phyloP scores from a whole-genome alignment of 2,888 invertebrate genomes.

The Zaprionus bogoriensis region DNA sequence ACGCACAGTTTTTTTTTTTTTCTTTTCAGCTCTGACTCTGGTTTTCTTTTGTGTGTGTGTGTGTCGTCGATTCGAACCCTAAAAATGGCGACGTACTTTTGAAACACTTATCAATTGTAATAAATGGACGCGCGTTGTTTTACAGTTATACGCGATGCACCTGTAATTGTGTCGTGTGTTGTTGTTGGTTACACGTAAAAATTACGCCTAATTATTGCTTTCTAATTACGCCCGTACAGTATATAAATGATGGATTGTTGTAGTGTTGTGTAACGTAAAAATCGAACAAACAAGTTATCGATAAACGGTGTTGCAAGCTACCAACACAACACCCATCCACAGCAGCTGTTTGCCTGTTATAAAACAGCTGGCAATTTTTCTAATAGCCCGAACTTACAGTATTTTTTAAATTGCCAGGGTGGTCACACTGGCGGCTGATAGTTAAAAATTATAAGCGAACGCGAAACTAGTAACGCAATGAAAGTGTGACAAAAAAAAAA shows the following conservation, averaged over 20 bases:
- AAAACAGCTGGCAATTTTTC: conserved; percentile 44
- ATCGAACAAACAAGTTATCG: conserved; percentile 37
- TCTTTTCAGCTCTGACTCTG: conserved; percentile 57
- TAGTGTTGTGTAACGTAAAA: conserved; percentile 41
- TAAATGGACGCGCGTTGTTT: conserved; percentile 41
- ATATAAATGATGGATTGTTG: conserved; percentile 44
- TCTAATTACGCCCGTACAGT: conserved; percentile 74
- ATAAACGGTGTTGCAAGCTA: conserved; percentile 29
- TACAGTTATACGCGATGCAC: conserved; percentile 36
- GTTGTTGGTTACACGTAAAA: conserved; percentile 67
- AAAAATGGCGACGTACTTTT: conserved; percentile 75
- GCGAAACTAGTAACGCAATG: conserved; percentile 47
- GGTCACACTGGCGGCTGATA: conserved; percentile 41
- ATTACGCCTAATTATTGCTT: conserved; percentile 71
- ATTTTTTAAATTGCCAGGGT: conserved; percentile 27
- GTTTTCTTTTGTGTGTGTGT: conserved; percentile 68
- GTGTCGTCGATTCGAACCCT: conserved; percentile 48
- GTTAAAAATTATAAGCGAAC: conserved; percentile 49
- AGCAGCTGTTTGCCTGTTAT: neutral
- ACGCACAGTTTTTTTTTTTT: conserved; percentile 57
- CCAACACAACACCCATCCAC: neutral
- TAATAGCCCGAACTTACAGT: conserved; percentile 26
- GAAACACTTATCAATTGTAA: conserved; percentile 40
- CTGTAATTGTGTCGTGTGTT: conserved; percentile 50
- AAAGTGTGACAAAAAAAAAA: conserved; percentile 52